phyloP scores from a whole-genome alignment of 2,113 vertebrate genomes.

The Petroica traversi region DNA sequence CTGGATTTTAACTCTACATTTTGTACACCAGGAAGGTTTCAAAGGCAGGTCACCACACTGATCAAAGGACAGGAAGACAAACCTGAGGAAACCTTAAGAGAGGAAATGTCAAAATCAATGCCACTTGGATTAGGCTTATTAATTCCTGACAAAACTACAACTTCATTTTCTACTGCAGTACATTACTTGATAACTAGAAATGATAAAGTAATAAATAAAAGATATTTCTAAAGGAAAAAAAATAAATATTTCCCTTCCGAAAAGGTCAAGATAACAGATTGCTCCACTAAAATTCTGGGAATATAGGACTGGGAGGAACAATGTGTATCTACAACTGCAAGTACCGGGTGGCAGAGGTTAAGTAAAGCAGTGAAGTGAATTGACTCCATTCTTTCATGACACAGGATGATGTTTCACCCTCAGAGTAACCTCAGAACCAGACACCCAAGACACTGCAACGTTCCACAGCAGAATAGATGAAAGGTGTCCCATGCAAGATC shows the following conservation, averaged over 20 bases:
- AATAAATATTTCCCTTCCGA: not conserved
- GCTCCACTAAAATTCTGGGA: not conserved
- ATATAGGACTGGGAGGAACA: not conserved
- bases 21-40: not conserved
- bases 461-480: not conserved
- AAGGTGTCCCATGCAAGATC: not conserved
- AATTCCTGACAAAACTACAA: not conserved
- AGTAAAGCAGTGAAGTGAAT: not conserved
- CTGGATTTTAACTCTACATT: not conserved
- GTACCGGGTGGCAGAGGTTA: not conserved
- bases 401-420: not conserved
- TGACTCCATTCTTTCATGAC: not conserved
- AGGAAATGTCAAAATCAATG: not conserved
- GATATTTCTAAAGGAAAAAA: not conserved
- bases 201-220: not conserved
- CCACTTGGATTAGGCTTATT: not conserved
- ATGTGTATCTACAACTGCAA: not conserved
- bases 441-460: not conserved
- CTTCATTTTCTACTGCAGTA: not conserved
- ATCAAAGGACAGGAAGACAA: not conserved
- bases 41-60: not conserved
- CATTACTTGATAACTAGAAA: not conserved
- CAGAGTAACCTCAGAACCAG: not conserved
- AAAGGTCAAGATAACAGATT: not conserved
- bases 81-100: not conserved